These are phyloP conservation scores for Venusia cambrica DNA, from an alignment of 2,888 invertebrate species.

Conservation along the genomic window DNA sequence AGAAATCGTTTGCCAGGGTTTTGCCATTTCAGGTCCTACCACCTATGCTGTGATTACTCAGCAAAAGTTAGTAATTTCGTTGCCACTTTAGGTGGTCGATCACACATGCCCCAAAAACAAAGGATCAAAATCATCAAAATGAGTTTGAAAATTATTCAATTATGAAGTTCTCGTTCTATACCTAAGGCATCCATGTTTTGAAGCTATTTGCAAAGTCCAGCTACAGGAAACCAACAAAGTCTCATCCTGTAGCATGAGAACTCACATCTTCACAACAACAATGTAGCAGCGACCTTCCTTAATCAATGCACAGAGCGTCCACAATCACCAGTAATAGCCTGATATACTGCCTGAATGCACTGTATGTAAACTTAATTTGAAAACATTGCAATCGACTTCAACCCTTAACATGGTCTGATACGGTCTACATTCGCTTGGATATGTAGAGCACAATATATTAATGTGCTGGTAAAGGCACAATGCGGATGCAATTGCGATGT, in stretches of 20 bases:
- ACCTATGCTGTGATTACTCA: too few relatives aligned
- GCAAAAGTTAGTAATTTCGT: too few relatives aligned
- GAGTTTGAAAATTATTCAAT: too few relatives aligned
- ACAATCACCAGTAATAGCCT: conserved; percentile 68
- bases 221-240: conserved; percentile 2
- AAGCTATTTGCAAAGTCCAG: too few relatives aligned
- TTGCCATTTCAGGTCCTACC: too few relatives aligned
- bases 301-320: conserved; percentile 64
- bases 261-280: conserved; percentile 35
- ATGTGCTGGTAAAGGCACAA: conserved; percentile 35
- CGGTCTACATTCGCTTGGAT: conserved; percentile 1
- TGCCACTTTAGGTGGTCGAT: too few relatives aligned
- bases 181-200: too few relatives aligned
- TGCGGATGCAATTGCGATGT: conserved; percentile 59
- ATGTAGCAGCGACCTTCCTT: conserved; percentile 55
- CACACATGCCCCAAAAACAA: too few relatives aligned
- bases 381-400: not conserved
- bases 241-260: conserved; percentile 6
- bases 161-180: too few relatives aligned
- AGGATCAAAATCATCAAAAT: too few relatives aligned
- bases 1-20: too few relatives aligned
- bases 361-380: conserved; percentile 34
- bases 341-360: conserved; percentile 53
- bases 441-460: conserved; percentile 17
- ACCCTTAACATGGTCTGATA: conserved; percentile 1